Base-by-base conservation (phyloP, 2,797 vertebrate species). In the Sternotherus odoratus region DNA sequence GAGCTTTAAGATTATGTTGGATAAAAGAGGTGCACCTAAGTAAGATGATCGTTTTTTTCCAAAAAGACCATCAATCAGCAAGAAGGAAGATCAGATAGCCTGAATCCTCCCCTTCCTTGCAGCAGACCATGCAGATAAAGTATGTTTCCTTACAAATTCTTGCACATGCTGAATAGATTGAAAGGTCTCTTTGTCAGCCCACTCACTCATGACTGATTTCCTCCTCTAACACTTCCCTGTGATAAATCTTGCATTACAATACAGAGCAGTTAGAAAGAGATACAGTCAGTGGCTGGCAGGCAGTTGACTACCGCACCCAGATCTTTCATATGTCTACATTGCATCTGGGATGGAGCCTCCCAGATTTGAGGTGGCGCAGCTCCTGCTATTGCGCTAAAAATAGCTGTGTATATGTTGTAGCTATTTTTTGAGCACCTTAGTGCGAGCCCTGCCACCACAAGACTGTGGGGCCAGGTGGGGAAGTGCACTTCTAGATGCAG, bases 231-330 rank as follows among this genome's bases (percentile, higher is more conserved):
- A n/a, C 60, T 74, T 33, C 15, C 83, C 75, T 77, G 77, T 86
- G 90, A 94, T 75, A 81, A 90, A 94, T 90, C 82, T 74, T 79
- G 51, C 66, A 66, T 90, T 46, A 46, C 80, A 66, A 79, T 54
- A 79, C 91, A 85, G 84, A 96, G 86, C 83, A 84, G 74, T 39
- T 77, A 28, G 53, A n/a, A 54, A 69, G 39, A 90, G 82, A 92
- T 16, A 56, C 60, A 80, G 83, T 78, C 1, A 0, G 48, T 74
- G 49, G 39, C 72, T 93, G 77, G 57, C 79, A 94, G 83, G 89
- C 24, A 36, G 88, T 93, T 83, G 77, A 56, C 80, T 90, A 83
- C 36, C 83, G 82, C 15, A 9, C 12, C 43, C 54, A 91, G 46
- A 79, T 54, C 51, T 83, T 80, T 74, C 30, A 83, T n/a, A 66